Evolutionary conservation across 1,140 invertebrate species (phyloP), one percentile per base, ranked within the genome.

Genomic region (Platyura marginata): DNA sequence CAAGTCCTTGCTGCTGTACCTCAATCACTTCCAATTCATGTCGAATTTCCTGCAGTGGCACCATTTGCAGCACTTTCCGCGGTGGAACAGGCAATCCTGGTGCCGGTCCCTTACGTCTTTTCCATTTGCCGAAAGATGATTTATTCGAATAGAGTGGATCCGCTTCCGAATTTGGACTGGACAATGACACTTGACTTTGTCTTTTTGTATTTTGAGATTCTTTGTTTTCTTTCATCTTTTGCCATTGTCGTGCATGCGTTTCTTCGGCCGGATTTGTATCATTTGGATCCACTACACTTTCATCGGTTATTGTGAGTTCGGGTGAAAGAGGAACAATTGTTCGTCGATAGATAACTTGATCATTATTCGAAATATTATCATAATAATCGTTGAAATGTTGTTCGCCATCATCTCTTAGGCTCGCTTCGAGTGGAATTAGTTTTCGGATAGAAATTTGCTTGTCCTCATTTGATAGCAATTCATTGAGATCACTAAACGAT

Each of bases 1-100:
- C 89, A 21, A 93, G 66, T n/a, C 85, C 86, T 49, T 80, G 77
- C 51, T 90, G 81, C 54, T 91, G 84, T 37, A 84, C 71, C 57
- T 93, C 87, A 49, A 89, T 83, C 46, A 84, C 74, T 39, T 75
- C 67, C 40, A 89, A 63, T 54, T 88, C 80, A 43, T 72, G 65
- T 48, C 76, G 72, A 6, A 88, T 72, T 47, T 83, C 75, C 47
- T 71, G 69, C 43, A 82, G 65, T 0, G 79, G 78, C 50, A 90
- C 68, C 51, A 80, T 69, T 55, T 79, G 74, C 13, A 82, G 70
- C 53, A 75, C 62, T 23, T 69, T 58, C 21, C 68, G 63, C 0
- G 62, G 57, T 2, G 65, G 59, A 48, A 69, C 59, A n/a, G 65
- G 63, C n/a, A 81, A 58, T 0, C 77, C 70, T 2, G 85, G 84